Evolutionary conservation across 1,140 invertebrate genomes (phyloP).

Genomic region (Scaptomyza graminum): DNA sequence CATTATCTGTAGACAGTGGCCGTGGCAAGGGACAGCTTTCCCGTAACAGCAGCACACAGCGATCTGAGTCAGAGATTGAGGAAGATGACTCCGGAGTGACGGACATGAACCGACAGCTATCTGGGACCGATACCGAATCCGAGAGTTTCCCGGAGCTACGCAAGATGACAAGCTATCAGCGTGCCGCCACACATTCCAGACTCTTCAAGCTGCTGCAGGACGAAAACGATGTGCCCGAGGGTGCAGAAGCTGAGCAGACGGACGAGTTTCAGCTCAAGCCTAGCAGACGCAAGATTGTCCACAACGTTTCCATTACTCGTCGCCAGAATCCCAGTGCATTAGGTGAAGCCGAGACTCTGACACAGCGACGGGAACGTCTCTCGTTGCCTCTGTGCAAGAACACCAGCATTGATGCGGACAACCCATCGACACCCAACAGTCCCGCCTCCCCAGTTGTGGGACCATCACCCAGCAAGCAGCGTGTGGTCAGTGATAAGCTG

Average conservation of each 20-base stretch:
- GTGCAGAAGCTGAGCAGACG: slow-evolving; percentile 56
- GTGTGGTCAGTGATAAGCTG: slow-evolving; percentile 84
- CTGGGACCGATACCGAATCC: slow-evolving; percentile 88
- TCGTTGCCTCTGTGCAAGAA: slow-evolving; percentile 83
- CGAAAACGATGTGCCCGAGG: slow-evolving; percentile 84
- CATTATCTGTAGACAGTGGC: slow-evolving; percentile 72
- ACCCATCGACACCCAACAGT: slow-evolving; percentile 85
- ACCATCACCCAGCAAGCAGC: slow-evolving; percentile 57
- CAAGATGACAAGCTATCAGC: slow-evolving; percentile 86
- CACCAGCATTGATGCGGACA: slow-evolving; percentile 81
- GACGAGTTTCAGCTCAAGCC: slow-evolving; percentile 77
- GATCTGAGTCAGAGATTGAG: slow-evolving; percentile 86
- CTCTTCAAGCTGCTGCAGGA: slow-evolving; percentile 88
- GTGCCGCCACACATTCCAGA: slow-evolving; percentile 89
- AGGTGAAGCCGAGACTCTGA: slow-evolving; percentile 72
- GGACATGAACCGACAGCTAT: slow-evolving; percentile 88
- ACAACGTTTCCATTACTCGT: slow-evolving; percentile 82
- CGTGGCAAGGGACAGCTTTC: slow-evolving; percentile 73
- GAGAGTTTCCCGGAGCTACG: slow-evolving; percentile 86
- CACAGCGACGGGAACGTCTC: slow-evolving; percentile 74
- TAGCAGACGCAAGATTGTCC: slow-evolving; percentile 71
- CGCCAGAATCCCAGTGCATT: slow-evolving; percentile 70
- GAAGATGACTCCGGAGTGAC: slow-evolving; percentile 90
- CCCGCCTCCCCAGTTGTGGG: slow-evolving; percentile 84
- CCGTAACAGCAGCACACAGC: slow-evolving; percentile 79